Evolutionary conservation across 2,888 invertebrate genomes (phyloP).

Genomic region (Acleris sparsana): DNA sequence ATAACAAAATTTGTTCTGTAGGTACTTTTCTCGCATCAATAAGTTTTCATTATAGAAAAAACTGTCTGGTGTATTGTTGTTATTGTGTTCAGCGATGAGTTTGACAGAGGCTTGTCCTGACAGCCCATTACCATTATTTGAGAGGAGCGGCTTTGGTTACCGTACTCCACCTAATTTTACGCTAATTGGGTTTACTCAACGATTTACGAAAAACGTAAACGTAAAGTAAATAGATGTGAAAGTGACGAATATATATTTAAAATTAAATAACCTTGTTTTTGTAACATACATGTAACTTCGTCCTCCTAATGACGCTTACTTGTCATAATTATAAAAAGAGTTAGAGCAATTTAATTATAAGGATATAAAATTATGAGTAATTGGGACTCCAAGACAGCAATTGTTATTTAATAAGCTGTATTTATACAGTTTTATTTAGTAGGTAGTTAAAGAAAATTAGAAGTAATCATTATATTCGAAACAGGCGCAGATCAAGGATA

Average conservation of each 20-base stretch:
- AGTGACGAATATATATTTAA: background rate
- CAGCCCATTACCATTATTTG: slow-evolving; percentile 64
- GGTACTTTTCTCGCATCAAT: slow-evolving; percentile 26
- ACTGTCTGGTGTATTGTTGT: slow-evolving; percentile 29
- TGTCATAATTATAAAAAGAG: too few relatives aligned
- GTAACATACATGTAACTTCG: too few relatives aligned
- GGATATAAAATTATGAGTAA: too few relatives aligned
- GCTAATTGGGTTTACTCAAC: slow-evolving; percentile 53
- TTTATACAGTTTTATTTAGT: too few relatives aligned
- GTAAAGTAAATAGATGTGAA: background rate
- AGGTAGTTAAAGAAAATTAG: too few relatives aligned
- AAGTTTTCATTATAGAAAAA: slow-evolving; percentile 23
- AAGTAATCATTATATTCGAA: too few relatives aligned
- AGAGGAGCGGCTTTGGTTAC: slow-evolving; percentile 55
- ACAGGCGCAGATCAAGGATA: background rate
- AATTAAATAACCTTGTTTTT: too few relatives aligned
- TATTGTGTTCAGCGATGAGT: slow-evolving; percentile 36
- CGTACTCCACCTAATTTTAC: slow-evolving; percentile 53
- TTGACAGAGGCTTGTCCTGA: slow-evolving; percentile 56
- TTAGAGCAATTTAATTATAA: too few relatives aligned
- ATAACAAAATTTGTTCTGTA: slow-evolving; percentile 13
- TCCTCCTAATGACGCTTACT: too few relatives aligned
- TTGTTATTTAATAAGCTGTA: too few relatives aligned
- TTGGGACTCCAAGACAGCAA: too few relatives aligned
- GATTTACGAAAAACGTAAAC: background rate